phyloP scores from a whole-genome alignment of 1,140 invertebrate species.

The Drosophila kikkawai region DNA sequence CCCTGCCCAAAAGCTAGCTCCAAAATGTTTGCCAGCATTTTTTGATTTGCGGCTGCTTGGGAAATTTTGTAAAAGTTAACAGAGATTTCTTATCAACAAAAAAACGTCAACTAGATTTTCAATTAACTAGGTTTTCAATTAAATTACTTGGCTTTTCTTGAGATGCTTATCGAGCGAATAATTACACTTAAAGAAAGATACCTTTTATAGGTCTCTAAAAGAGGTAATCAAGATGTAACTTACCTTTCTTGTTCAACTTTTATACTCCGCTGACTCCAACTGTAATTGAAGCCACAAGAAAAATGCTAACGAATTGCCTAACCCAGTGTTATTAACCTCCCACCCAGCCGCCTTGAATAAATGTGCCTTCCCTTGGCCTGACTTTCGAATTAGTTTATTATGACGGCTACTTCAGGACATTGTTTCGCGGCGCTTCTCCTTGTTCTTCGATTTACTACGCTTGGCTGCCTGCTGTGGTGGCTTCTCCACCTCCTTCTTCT shows the following conservation, averaged over 20 bases:
- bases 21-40: constrained; percentile 6
- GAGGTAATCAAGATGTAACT: neutral
- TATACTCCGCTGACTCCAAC: neutral
- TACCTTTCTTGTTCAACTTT: neutral
- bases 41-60: constrained; percentile 57
- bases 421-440: constrained; percentile 58
- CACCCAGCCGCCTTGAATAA: constrained; percentile 56
- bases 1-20: constrained; percentile 8
- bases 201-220: neutral
- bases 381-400: constrained; percentile 64
- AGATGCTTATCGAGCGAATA: neutral
- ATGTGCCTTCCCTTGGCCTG: constrained; percentile 44
- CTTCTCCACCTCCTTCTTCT: constrained; percentile 18
- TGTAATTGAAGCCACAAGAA: neutral
- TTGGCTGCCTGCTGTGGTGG: constrained; percentile 49
- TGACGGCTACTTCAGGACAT: constrained; percentile 51
- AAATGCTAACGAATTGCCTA: neutral
- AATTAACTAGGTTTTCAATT: neutral
- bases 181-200: neutral
- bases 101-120: neutral
- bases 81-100: neutral
- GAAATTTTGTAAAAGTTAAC: constrained; percentile 10
- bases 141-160: neutral
- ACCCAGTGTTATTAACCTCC: constrained; percentile 39
- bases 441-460: constrained; percentile 67